Percentiles rank a stretch among this genome's conserved stretches.
Conservation (phyloP, 2,888 invertebrate genomes). For the Gibbula magus region DNA sequence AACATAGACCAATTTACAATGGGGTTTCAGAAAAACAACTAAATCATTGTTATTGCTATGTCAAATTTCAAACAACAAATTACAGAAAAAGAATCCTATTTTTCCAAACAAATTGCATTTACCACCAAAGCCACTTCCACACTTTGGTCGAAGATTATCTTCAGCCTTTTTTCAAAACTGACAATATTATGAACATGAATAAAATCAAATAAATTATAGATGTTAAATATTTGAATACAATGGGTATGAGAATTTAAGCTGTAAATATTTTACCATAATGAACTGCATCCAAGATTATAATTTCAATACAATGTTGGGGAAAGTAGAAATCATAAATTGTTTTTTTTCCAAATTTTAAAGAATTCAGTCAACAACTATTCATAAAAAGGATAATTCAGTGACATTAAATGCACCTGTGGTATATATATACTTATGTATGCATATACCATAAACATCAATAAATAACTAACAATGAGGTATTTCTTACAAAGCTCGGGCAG, state of each 20-base stretch:
- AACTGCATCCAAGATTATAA: neutral
- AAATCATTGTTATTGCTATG: neutral
- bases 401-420: conserved; percentile 21
- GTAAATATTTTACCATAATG: neutral
- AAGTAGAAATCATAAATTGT: neutral
- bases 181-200: too few relatives aligned
- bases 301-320: neutral
- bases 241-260: neutral
- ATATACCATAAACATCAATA: conserved; percentile 23
- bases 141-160: too few relatives aligned
- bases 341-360: neutral
- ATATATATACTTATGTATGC: neutral
- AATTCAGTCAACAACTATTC: neutral
- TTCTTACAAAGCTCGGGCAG: neutral
- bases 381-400: neutral
- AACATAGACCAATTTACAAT: conserved; percentile 12
- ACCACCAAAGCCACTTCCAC: too few relatives aligned
- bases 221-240: neutral
- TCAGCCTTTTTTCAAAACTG: too few relatives aligned
- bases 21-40: neutral
- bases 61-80: too few relatives aligned
- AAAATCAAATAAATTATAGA: too few relatives aligned
- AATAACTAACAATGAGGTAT: conserved; percentile 19
- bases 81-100: too few relatives aligned
- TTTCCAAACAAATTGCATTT: too few relatives aligned